These are phyloP conservation scores for Caenorhabditis auriculariae DNA, from an alignment of 2,888 invertebrate species.

Conservation along the genomic window DNA sequence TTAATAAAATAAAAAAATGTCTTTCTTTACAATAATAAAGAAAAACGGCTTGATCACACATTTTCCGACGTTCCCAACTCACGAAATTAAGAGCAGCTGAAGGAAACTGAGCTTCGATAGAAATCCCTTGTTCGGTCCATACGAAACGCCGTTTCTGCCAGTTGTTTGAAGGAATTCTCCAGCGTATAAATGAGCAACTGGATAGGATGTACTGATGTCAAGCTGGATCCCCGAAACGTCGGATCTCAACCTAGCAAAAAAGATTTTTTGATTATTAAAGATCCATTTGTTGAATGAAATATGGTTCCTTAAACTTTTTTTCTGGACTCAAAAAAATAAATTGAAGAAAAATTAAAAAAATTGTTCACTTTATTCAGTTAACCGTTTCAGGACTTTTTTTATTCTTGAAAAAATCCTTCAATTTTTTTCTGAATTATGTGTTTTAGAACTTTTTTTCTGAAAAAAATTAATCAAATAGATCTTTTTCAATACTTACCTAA, in stretches of 20 bases:
- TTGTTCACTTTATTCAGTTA: too few species aligned
- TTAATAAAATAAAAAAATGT: neutral
- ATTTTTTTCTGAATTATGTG: too few species aligned
- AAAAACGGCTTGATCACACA: too few species aligned
- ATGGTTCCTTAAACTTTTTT: neutral
- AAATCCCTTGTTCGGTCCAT: constrained; percentile 28
- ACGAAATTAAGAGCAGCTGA: constrained; percentile 35
- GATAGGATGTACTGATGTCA: constrained; percentile 40
- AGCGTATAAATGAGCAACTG: constrained; percentile 40
- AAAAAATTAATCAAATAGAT: too few species aligned
- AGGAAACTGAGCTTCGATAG: constrained; percentile 43
- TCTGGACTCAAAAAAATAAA: too few species aligned
- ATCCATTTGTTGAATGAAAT: neutral
- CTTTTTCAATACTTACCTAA: too few species aligned
- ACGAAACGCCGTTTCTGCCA: constrained; percentile 21
- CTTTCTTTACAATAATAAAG: neutral
- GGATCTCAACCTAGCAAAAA: constrained; percentile 24
- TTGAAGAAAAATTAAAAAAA: too few species aligned
- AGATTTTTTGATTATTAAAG: neutral
- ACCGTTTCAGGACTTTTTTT: too few species aligned
- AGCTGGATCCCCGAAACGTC: constrained; percentile 38
- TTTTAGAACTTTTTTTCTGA: too few species aligned
- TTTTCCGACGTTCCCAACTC: too few species aligned
- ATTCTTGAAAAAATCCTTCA: too few species aligned
- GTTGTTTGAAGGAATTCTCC: constrained; percentile 19